phyloP scores from a whole-genome alignment of 92 coral and sea anemone species.

The Plumapathes pennacea region DNA sequence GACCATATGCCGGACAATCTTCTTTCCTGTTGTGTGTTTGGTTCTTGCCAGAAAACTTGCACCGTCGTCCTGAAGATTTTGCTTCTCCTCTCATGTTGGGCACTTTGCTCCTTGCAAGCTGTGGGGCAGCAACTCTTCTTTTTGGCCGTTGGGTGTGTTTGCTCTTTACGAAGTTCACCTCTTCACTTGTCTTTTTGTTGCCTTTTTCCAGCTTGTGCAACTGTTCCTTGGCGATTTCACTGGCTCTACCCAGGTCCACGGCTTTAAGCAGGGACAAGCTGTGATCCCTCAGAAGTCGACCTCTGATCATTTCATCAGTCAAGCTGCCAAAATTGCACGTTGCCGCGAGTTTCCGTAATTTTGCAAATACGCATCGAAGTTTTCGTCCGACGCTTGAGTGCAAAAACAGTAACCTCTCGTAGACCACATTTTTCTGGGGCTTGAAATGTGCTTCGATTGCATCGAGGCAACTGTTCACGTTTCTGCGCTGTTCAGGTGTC shows the following conservation, averaged over 20 bases:
- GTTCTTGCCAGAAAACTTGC: slow-evolving; percentile 6
- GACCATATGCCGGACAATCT: slow-evolving; percentile 15
- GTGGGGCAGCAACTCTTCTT: not conserved
- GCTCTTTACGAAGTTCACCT: too few species aligned
- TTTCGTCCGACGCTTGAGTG: slow-evolving; percentile 21
- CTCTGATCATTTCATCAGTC: slow-evolving; percentile 12
- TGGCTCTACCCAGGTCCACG: slow-evolving; percentile 14
- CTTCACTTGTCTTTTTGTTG: too few species aligned
- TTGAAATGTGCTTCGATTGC: slow-evolving; percentile 43
- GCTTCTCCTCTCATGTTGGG: not conserved
- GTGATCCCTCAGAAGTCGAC: slow-evolving; percentile 5
- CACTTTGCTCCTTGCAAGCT: not conserved
- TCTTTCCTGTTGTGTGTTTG: not conserved
- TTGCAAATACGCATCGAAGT: slow-evolving; percentile 8
- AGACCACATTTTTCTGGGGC: slow-evolving; percentile 42
- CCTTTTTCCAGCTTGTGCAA: slow-evolving; percentile 4
- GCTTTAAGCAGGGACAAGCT: slow-evolving; percentile 11
- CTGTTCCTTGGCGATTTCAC: slow-evolving; percentile 17
- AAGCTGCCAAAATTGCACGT: slow-evolving; percentile 30
- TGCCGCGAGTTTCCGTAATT: slow-evolving; percentile 13
- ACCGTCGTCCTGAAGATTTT: not conserved
- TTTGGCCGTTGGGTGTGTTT: too few species aligned
- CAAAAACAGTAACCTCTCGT: slow-evolving; percentile 38
- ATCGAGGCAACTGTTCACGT: slow-evolving; percentile 3
- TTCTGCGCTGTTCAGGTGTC: slow-evolving; percentile 9